These are phyloP conservation scores for Lepisosteus osseus DNA, from an alignment of 2,113 vertebrate species.

Conservation along the genomic window DNA sequence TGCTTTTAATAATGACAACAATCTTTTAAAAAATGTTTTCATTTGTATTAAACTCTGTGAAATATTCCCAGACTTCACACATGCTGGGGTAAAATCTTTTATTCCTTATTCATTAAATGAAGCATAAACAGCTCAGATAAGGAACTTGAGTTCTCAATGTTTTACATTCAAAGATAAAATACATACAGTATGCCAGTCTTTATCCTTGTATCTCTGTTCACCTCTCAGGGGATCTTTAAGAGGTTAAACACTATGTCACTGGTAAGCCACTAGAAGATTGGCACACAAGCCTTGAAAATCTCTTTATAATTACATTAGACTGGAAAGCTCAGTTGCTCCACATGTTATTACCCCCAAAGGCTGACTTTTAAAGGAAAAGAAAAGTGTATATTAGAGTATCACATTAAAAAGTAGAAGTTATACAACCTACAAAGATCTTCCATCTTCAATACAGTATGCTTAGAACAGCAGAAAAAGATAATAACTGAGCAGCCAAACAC, in stretches of 20 bases:
- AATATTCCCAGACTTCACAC: too few relatives aligned
- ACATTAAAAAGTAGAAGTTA: constrained; percentile 37
- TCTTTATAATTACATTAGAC: constrained; percentile 69
- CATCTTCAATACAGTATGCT: neutral
- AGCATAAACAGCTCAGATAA: neutral
- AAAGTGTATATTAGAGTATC: neutral
- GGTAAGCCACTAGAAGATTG: constrained; percentile 58
- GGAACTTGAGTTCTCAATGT: neutral
- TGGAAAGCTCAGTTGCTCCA: constrained; percentile 52
- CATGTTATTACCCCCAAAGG: constrained; percentile 64
- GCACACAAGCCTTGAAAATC: constrained; percentile 63
- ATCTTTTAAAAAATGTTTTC: too few relatives aligned
- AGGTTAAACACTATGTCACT: constrained; percentile 56
- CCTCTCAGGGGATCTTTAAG: constrained; percentile 49
- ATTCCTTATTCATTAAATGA: too few relatives aligned
- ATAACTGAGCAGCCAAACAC: too few relatives aligned
- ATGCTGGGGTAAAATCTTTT: too few relatives aligned
- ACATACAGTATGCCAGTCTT: constrained; percentile 39
- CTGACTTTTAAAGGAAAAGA: constrained; percentile 44
- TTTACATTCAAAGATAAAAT: neutral
- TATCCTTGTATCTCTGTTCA: constrained; percentile 54
- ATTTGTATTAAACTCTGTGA: too few relatives aligned
- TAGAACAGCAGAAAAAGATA: too few relatives aligned
- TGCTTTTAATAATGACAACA: too few relatives aligned
- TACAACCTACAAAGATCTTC: constrained; percentile 38